phyloP scores from a whole-genome alignment of 2,888 invertebrate species.

The Baronia brevicornis region DNA sequence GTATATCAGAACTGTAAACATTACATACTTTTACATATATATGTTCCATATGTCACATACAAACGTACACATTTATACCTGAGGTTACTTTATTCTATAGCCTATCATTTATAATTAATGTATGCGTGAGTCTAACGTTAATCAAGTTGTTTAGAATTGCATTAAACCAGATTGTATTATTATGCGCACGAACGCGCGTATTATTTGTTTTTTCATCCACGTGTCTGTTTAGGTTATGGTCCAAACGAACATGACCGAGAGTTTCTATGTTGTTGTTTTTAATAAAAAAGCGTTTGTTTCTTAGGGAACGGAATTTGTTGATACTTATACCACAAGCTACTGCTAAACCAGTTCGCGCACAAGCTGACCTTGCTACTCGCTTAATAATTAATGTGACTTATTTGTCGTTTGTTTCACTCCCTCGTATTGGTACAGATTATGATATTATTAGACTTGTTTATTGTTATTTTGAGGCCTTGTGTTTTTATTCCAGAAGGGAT shows the following conservation, averaged over 20 bases:
- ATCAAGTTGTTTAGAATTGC: constrained; percentile 16
- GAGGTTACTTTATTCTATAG: too few species aligned
- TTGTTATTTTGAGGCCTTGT: constrained; percentile 6
- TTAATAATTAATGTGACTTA: constrained; percentile 65
- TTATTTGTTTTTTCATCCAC: constrained; percentile 20
- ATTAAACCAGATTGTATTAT: constrained; percentile 18
- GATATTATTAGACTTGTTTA: constrained; percentile 28
- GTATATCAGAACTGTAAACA: too few species aligned
- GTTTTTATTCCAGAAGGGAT: constrained; percentile 13
- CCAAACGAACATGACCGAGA: constrained; percentile 25
- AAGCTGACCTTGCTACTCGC: constrained; percentile 64
- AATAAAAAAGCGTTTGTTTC: constrained; percentile 17
- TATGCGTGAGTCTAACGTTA: constrained; percentile 7
- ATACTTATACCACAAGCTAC: constrained; percentile 38
- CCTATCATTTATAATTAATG: too few species aligned
- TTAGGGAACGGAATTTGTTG: constrained; percentile 28
- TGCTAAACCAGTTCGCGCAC: constrained; percentile 67
- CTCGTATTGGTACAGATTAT: constrained; percentile 51
- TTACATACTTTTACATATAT: too few species aligned
- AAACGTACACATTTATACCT: too few species aligned
- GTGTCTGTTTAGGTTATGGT: constrained; percentile 27
- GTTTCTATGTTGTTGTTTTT: constrained; percentile 6
- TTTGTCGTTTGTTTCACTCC: constrained; percentile 64
- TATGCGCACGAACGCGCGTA: constrained; percentile 15
- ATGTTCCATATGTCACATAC: too few species aligned